phyloP scores from a whole-genome alignment of 1,140 invertebrate genomes.

The Euura saliciscinereae region DNA sequence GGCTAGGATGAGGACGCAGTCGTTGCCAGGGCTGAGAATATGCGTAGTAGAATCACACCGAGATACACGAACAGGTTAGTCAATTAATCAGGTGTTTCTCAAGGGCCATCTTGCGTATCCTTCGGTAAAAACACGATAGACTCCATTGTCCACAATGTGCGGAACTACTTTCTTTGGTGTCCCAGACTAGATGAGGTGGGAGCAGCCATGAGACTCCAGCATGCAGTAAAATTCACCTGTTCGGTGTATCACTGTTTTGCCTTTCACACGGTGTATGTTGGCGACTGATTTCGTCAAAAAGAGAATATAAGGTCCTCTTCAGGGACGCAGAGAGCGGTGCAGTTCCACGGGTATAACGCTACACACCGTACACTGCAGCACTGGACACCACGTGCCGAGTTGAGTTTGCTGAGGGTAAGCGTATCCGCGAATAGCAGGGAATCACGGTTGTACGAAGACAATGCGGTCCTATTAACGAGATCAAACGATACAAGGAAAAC shows the following conservation, averaged over 20 bases:
- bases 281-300: background rate
- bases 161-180: no score
- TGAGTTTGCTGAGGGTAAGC: background rate
- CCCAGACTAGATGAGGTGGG: no score
- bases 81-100: conserved; percentile 2
- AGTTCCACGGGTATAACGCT: background rate
- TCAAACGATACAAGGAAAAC: conserved; percentile 49
- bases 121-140: no score
- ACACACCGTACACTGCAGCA: background rate
- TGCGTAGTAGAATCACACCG: no score
- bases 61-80: background rate
- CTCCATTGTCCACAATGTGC: no score
- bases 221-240: no score
- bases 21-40: no score
- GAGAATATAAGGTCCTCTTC: background rate
- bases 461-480: conserved; percentile 54
- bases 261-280: no score
- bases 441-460: conserved; percentile 29
- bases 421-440: background rate
- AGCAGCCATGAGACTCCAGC: no score
- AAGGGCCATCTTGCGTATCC: background rate
- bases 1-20: background rate
- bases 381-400: background rate
- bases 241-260: no score
- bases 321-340: background rate